phyloP scores from a whole-genome alignment of 2,113 vertebrate species.

The Sinocyclocheilus maitianheensis region DNA sequence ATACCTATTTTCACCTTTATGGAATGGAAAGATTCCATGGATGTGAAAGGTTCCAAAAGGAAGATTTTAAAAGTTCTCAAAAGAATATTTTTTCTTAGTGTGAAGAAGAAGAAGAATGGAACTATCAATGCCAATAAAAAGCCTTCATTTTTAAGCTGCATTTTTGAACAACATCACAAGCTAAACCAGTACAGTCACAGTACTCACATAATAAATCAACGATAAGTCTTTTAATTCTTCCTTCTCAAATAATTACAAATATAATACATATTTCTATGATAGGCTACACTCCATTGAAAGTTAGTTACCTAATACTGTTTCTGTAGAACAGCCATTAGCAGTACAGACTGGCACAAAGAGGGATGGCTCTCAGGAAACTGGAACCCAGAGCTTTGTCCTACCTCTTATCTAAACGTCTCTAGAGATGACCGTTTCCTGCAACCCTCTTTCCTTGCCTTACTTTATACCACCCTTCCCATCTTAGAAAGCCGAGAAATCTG shows the following conservation, averaged over 20 bases:
- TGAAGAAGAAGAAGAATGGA: not conserved
- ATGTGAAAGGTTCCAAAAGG: too few species aligned
- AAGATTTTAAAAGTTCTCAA: not conserved
- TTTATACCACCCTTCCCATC: not conserved
- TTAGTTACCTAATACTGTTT: not conserved
- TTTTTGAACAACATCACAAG: not conserved
- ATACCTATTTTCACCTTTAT: too few species aligned
- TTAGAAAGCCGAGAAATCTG: not conserved
- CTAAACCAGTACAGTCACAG: not conserved
- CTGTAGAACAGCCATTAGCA: not conserved
- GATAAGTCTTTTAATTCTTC: not conserved
- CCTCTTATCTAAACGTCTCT: not conserved
- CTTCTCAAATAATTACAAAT: not conserved
- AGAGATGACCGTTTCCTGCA: not conserved
- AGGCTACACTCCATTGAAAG: not conserved
- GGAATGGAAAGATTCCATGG: too few species aligned
- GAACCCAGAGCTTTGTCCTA: constrained; percentile 1
- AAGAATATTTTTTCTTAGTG: not conserved
- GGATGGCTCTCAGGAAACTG: not conserved
- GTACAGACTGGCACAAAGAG: not conserved
- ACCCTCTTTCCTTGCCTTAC: not conserved
- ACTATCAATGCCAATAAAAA: not conserved
- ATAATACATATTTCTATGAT: not conserved
- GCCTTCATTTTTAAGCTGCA: not conserved
- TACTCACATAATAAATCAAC: not conserved